Conservation (phyloP, 2,797 vertebrate genomes). For the Hylomyscus alleni region DNA sequence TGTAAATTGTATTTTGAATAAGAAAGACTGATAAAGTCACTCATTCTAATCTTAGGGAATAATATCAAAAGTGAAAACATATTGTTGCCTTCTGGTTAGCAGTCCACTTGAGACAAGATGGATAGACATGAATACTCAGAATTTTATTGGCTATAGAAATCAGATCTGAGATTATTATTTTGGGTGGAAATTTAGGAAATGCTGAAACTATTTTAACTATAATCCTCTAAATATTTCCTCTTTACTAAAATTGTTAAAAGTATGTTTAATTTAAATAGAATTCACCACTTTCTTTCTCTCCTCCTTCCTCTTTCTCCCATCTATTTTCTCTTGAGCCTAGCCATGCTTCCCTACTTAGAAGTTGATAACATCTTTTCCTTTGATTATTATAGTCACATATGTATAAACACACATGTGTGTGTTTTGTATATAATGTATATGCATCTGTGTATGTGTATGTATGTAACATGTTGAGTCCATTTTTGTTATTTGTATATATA, state of each 20-base stretch:
- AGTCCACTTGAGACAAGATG: neutral
- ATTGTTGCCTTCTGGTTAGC: neutral
- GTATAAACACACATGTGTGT: neutral
- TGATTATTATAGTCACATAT: neutral
- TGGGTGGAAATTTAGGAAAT: conserved; percentile 13
- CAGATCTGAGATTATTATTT: conserved; percentile 21
- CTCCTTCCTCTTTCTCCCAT: neutral
- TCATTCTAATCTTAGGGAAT: neutral
- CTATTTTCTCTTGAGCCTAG: neutral
- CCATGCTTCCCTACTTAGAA: neutral
- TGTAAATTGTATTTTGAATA: neutral
- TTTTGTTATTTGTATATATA: neutral
- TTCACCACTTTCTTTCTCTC: fast-evolving
- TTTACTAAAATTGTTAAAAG: neutral
- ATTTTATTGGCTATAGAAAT: neutral
- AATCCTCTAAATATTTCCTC: neutral
- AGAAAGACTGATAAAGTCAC: conserved; percentile 5
- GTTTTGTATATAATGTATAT: no score
- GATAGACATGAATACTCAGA: neutral
- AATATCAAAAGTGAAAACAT: neutral
- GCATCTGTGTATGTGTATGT: neutral
- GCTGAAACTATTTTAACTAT: neutral
- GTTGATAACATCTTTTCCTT: neutral
- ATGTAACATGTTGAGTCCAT: neutral
- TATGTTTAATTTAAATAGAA: neutral